Evolutionary conservation across 2,797 vertebrate genomes (phyloP), one percentile per base, ranked within the genome.

Genomic region (Fundulus diaphanus): DNA sequence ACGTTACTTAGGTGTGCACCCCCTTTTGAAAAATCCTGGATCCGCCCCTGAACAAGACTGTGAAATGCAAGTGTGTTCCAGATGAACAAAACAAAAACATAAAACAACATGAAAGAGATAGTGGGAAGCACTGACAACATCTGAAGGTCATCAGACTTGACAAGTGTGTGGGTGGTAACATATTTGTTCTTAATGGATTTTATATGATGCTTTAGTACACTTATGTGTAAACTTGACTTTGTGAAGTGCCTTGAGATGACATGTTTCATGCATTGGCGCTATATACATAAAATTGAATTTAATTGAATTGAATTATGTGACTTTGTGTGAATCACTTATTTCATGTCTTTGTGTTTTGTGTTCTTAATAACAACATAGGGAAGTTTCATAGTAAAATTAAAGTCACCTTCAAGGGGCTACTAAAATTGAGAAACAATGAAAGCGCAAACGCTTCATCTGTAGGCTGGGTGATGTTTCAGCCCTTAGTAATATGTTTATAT

Each of bases 71-170:
- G 85, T 75, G 74, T 81, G 83, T 70, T 79, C 77, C 76, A 81
- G 82, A 87, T 79, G 83, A 86, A 78, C 78, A 63, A 75, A 77
- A 79, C 68, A 82, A 75, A 82, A 68, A 72, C 68, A 82, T 83
- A 71, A 89, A 89, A 89, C 83, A 83, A 88, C 71, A 89, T 81
- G 52, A 88, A 72, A 88, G 78, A 70, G 52, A 85, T 37, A 33
- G 9, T 57, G 57, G 70, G 88, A 78, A 80, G 71, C 80, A 82
- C 67, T 84, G 74, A 80, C 73, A 24, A 84, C 85, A 88, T 90
- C 87, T 66, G 91, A 90, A 91, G 81, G 73, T 79, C 52, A 65
- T 76, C 78, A 81, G 81, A 70, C 59, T 31, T 75, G 71, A 73
- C 11, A 35, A 22, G 20, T 70, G 5, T 72, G 68, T 73, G 74